Conservation (phyloP, 2,888 invertebrate species). For the Incurvaria masculella region DNA sequence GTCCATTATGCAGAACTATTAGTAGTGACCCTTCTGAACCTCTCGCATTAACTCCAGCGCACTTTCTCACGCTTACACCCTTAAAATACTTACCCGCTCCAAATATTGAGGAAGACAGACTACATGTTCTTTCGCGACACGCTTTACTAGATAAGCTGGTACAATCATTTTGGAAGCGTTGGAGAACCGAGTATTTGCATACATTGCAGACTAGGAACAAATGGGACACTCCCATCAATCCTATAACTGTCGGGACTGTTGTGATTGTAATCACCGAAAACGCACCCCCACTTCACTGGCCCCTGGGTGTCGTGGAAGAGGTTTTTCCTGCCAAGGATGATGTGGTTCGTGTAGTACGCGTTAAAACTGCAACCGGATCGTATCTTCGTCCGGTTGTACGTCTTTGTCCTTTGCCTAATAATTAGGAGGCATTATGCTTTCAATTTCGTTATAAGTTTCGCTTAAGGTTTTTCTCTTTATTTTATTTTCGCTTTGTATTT, state of each 20-base stretch:
- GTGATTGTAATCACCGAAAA: neutral
- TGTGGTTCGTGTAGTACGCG: conserved; percentile 6
- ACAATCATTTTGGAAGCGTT: conserved; percentile 5
- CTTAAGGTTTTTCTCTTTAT: too few relatives aligned
- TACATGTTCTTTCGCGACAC: neutral
- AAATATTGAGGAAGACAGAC: neutral
- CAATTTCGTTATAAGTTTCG: too few relatives aligned
- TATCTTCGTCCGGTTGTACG: conserved; percentile 8
- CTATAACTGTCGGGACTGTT: neutral
- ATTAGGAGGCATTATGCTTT: too few relatives aligned
- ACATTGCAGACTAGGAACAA: conserved; percentile 2
- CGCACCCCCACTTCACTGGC: too few relatives aligned
- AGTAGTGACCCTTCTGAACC: conserved; percentile 8
- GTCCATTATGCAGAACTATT: conserved; percentile 9
- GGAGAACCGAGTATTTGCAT: conserved; percentile 3
- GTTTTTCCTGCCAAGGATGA: conserved; percentile 7
- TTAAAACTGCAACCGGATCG: conserved; percentile 4
- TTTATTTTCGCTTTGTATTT: too few relatives aligned
- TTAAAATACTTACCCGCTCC: conserved; percentile 2
- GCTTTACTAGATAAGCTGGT: neutral
- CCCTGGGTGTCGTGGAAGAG: too few relatives aligned
- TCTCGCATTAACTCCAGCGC: conserved; percentile 7
- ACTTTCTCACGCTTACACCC: conserved; percentile 9
- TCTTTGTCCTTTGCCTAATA: conserved; percentile 10
- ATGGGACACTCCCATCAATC: neutral